Base-by-base conservation (phyloP, 1,140 invertebrate species). In the Tetramorium parvispinum region DNA sequence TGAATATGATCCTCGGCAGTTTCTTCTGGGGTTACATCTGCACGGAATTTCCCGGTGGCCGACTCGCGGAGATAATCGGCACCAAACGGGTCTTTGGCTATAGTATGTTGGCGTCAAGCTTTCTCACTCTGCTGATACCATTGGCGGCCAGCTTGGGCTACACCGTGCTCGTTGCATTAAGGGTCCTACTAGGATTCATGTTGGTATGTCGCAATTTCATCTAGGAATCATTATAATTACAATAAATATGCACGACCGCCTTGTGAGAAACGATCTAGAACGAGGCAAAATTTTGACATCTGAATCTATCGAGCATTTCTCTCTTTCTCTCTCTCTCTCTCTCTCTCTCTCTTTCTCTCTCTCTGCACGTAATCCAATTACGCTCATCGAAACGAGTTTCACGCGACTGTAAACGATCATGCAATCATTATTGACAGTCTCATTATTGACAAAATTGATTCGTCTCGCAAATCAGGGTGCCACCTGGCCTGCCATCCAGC, bases 21-120 rank as follows among this genome's bases (percentile, higher is more conserved):
- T 99, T 98, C 96, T 99, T 98, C 96, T 98, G 98, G 97, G 98
- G 98, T 5, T 99, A 98, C 94, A 96, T 98, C 11, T 95, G 98
- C 46, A 98, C 98, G 55, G 98, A 98, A 94, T 94, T 99, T 59
- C 98, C 98, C 0, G 98, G 98, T 10, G 98, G 98, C 6, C 96
- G 98, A 75, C 94, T 98, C 51, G 97, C 98, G 16, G 98, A 98
- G 92, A 93, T 97, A 43, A 96, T 98, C 70, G 98, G 98, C n/a
- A 97, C 97, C 4, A 97, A 97, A 94, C 96, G 94, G 91, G 97
- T 99, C 16, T 98, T 99, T 89, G 98, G 98, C 63, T 97, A 97
- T 92, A 98, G 98, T 68, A 98, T 98, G 96, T 94, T 98, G 37
- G 93, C 97, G 40, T 98, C 98, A 59, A 98, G 98, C 86, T 71